phyloP scores from a whole-genome alignment of 2,888 invertebrate species.

The Desoria tigrina region DNA sequence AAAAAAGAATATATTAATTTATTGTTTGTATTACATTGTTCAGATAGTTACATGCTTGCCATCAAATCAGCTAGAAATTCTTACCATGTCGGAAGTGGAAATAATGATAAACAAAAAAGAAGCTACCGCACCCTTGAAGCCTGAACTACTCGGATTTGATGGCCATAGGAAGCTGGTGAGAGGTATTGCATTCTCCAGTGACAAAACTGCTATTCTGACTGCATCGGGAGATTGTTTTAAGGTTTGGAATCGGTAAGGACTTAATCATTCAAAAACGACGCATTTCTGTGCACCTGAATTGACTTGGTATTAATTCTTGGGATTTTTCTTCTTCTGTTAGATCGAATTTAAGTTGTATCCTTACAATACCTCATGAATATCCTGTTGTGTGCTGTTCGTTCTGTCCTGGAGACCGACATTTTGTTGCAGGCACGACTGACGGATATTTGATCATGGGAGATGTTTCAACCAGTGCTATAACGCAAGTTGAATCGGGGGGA shows the following conservation, averaged over 20 bases:
- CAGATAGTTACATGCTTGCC: constrained; percentile 50
- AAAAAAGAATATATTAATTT: not conserved
- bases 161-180: constrained; percentile 91
- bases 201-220: constrained; percentile 82
- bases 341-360: constrained; percentile 65
- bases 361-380: constrained; percentile 64
- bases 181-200: constrained; percentile 84
- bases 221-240: constrained; percentile 86
- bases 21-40: constrained; percentile 5
- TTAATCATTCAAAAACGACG: too few species aligned
- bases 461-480: constrained; percentile 74
- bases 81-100: constrained; percentile 28
- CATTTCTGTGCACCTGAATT: too few species aligned
- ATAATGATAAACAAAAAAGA: constrained; percentile 9
- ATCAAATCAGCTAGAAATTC: constrained; percentile 50
- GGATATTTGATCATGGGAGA: constrained; percentile 82
- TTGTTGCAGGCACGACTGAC: constrained; percentile 80
- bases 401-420: constrained; percentile 87
- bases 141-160: constrained; percentile 55
- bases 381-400: constrained; percentile 70
- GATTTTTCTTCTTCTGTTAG: too few species aligned
- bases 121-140: not conserved
- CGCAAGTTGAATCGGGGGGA: constrained; percentile 56
- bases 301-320: too few species aligned
- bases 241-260: constrained; percentile 81